Conservation (phyloP, 2,888 invertebrate species). For the Apamea monoglypha region DNA sequence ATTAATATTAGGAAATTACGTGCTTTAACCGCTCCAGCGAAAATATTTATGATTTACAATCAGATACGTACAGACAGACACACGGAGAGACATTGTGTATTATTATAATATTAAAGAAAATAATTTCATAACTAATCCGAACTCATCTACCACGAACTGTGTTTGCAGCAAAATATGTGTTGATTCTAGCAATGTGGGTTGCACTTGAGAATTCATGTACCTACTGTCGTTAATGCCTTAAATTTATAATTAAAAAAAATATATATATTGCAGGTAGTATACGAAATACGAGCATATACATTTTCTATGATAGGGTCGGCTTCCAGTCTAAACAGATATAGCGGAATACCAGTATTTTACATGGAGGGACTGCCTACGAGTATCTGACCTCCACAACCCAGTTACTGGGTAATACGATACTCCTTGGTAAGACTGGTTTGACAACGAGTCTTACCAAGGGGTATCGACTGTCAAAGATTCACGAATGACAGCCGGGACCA, state of each 20-base stretch:
- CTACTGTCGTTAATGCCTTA: neutral
- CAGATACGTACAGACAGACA: neutral
- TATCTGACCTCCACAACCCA: too few species aligned
- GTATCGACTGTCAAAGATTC: too few species aligned
- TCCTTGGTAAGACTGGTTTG: too few species aligned
- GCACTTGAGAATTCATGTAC: neutral
- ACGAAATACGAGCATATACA: neutral
- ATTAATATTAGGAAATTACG: neutral
- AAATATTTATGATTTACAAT: neutral
- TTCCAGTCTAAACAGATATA: too few species aligned
- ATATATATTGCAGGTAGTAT: neutral
- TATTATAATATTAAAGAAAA: neutral
- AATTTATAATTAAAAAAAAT: too few species aligned
- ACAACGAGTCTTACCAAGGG: too few species aligned
- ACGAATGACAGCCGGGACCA: too few species aligned
- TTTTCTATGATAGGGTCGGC: too few species aligned
- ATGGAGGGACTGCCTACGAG: too few species aligned
- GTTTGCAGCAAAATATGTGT: neutral
- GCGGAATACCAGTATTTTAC: too few species aligned
- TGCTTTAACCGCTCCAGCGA: neutral
- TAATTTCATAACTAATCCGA: neutral
- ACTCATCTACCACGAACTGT: neutral
- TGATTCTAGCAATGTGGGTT: too few species aligned
- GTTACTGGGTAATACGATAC: too few species aligned
- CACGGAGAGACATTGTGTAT: neutral